Base-by-base conservation (phyloP, 2,888 invertebrate species). In the Campoletis raptor region DNA sequence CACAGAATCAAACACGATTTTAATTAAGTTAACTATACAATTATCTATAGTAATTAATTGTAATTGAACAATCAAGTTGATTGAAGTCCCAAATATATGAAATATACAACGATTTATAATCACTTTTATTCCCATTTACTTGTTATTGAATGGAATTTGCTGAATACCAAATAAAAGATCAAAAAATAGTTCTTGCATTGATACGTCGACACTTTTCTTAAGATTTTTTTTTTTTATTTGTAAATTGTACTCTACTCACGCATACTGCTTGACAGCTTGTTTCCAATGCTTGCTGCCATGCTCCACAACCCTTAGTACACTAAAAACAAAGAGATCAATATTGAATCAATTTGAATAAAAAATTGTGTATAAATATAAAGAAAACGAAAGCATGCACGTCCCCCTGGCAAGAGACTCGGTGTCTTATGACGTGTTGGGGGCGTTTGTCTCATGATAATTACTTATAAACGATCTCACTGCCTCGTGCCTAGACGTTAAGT, bases 261-360 rank as follows among this genome's bases (percentile, higher is more conserved):
- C 98, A 98, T 94, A 97, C 96, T 90, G 96, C 96, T 94, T 97
- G 97, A 93, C 98, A 98, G 66, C 97, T 96, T 76, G 96, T 96
- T 91, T 96, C 96, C 90, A 98, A 94, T 48, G 97, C 97, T 90
- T 95, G 95, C 93, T 96, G 96, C 98, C 98, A 98, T 88, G 97
- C 95, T 91, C 96, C 96, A 94, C 98, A 98, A 83, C 98, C 98
- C 93, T 96, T 95, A 85, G 96, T 95, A 94, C 98, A 98, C 98
- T 98, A 96, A 85, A 96, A 96, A 92, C 93, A 93, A 94, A 70
- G 48, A 36, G 18, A 70, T 30, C 9, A 30, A 30, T 12, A 70
- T 48, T 18, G 8, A 48, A 69, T 69, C 5, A 18, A 48, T 36
- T 24, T 48, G n/a, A 40, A 40, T 48, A 30, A 45, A 70, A 24